Evolutionary conservation across 1,140 invertebrate species (phyloP).

Genomic region (Drosophila elegans): DNA sequence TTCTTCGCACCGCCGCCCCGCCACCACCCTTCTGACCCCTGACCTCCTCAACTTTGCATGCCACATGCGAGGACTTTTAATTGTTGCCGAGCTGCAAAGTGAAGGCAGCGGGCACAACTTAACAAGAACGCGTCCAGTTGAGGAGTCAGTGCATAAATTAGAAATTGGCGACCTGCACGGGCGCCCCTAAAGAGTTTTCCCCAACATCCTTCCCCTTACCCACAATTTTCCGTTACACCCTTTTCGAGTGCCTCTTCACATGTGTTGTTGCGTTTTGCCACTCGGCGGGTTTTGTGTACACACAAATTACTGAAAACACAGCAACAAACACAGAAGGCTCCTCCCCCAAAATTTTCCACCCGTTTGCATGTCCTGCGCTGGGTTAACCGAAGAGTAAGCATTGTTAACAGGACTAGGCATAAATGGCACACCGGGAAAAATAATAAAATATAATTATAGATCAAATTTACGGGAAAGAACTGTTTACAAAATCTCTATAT

Average conservation of each 20-base stretch:
- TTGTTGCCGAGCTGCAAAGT: conserved; percentile 55
- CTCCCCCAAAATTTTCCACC: conserved; percentile 18
- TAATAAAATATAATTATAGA: not conserved
- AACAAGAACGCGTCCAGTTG: conserved; percentile 69
- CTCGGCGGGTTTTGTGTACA: conserved; percentile 61
- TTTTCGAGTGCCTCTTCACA: conserved; percentile 10
- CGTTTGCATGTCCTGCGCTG: conserved; percentile 39
- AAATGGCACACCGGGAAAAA: conserved; percentile 41
- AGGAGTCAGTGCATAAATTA: conserved; percentile 71
- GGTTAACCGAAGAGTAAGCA: conserved; percentile 64
- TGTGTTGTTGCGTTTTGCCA: conserved; percentile 55
- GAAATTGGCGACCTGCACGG: conserved; percentile 61
- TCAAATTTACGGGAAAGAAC: not conserved
- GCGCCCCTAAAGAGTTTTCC: conserved; percentile 27
- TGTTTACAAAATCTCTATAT: not conserved
- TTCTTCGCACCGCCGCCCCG: not conserved
- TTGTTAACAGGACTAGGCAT: conserved; percentile 62
- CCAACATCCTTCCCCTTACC: not conserved
- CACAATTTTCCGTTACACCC: not conserved
- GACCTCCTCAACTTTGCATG: conserved; percentile 32
- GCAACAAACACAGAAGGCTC: conserved; percentile 19
- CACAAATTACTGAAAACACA: conserved; percentile 62
- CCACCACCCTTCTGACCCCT: no score
- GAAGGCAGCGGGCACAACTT: conserved; percentile 36
- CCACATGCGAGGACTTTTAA: conserved; percentile 72